Evolutionary conservation across 92 coral and sea anemone species (phyloP), one percentile per base, ranked within the genome.

Genomic region (Porites lobata): DNA sequence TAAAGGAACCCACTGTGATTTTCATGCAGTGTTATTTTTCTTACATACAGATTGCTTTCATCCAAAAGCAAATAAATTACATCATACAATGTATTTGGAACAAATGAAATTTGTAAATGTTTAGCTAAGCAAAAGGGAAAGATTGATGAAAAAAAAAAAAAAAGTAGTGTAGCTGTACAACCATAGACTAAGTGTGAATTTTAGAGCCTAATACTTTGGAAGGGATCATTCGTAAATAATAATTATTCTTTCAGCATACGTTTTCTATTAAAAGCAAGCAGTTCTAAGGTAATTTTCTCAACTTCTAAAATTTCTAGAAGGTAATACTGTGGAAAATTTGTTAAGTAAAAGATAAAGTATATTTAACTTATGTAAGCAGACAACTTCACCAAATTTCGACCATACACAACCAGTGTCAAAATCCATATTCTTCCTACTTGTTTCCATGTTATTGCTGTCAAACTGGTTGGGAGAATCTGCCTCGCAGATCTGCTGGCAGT

Each of bases 11-110:
- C 62, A 32, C 86, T 69, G 77, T 54, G 57, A 38, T 69, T 82
- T 82, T 82, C 21, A 69, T 11, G 38, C 86, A 82, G 86, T 58
- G 78, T 82, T 82, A 70, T 82, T 82, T 82, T 82, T 69, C 69
- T 17, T 81, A 32, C 6, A 65, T 76, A 53, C 61, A 26, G 74
- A 20, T 14, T 24, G 47, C 4, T 52, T 51, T 52, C 17, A 51
- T 14, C 66, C 20, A 24, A 56, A 11, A 18, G 62, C 1, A 8
- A 19, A 59, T 20, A 53, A 69, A 82, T 17, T 54, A 38, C 47
- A 38, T 38, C 47, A 38, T 38, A 38, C 47, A 38, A 38, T 38
- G 47, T 38, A 54, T 82, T 57, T 29, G 20, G 57, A 80, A 50
- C 14, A 57, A 62, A 29, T 29, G 32, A 29, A 32, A 9, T 20